Conservation (phyloP, 1,140 invertebrate genomes). For the Drosophila aff. region DNA sequence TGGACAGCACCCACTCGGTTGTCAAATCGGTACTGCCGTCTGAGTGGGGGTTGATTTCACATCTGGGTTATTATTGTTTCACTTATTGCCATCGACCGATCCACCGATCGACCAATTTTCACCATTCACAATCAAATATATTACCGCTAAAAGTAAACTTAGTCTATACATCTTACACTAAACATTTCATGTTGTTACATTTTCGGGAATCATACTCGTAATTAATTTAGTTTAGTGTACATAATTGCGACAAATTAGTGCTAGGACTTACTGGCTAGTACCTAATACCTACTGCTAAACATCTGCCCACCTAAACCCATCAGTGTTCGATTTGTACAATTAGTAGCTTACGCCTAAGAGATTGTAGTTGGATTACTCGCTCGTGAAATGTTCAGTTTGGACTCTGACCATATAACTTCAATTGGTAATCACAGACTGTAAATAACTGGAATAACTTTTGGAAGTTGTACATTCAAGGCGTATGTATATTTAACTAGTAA, state of each 20-base stretch:
- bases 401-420: slow-evolving; percentile 65
- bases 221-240: slow-evolving; percentile 52
- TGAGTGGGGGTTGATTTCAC: slow-evolving; percentile 35
- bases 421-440: slow-evolving; percentile 70
- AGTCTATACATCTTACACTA: slow-evolving; percentile 43
- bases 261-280: slow-evolving; percentile 57
- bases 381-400: slow-evolving; percentile 69
- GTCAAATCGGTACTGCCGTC: slow-evolving; percentile 6
- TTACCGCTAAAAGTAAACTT: slow-evolving; percentile 36
- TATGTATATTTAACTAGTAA: slow-evolving; percentile 62
- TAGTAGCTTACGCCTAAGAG: slow-evolving; percentile 45
- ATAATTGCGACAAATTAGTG: slow-evolving; percentile 63
- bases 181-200: slow-evolving; percentile 72
- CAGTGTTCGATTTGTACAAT: slow-evolving; percentile 61
- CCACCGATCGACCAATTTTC: slow-evolving; percentile 40
- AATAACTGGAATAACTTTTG: slow-evolving; percentile 78
- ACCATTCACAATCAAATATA: slow-evolving; percentile 23
- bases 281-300: slow-evolving; percentile 79
- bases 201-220: slow-evolving; percentile 68
- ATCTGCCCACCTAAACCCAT: slow-evolving; percentile 72
- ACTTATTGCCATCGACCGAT: slow-evolving; percentile 51
- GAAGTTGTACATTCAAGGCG: slow-evolving; percentile 48
- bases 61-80: slow-evolving; percentile 74
- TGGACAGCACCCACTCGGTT: slow-evolving; percentile 15
- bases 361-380: slow-evolving; percentile 55